Evolutionary conservation across 2,888 invertebrate species (phyloP).

Genomic region (Cantharis flavilabris): DNA sequence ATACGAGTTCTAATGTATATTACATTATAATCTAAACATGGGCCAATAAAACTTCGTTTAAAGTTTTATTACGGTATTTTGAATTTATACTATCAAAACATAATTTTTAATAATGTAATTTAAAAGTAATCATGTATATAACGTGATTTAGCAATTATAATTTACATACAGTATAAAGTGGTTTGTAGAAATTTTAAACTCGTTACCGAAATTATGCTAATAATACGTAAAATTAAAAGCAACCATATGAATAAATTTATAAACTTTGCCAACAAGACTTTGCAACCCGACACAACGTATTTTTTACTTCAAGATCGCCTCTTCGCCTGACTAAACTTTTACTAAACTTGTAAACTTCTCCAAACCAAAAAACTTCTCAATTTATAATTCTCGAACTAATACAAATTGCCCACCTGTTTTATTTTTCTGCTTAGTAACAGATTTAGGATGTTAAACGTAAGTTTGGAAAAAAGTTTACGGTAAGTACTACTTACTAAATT

Average conservation of each 20-base stretch:
- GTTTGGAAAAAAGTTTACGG: background rate
- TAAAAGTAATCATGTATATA: background rate
- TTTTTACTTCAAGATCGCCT: slow-evolving; percentile 8
- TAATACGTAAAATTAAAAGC: background rate
- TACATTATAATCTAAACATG: background rate
- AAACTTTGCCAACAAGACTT: background rate
- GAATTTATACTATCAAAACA: background rate
- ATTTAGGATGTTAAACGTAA: slow-evolving; percentile 9
- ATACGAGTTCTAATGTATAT: too few relatives aligned
- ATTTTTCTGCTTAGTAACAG: slow-evolving; percentile 13
- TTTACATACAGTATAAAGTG: background rate
- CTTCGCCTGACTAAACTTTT: slow-evolving; percentile 20
- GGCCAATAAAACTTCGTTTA: background rate
- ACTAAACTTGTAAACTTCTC: slow-evolving; percentile 24
- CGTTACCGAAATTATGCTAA: background rate
- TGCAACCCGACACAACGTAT: background rate
- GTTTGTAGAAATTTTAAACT: background rate
- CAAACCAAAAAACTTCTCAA: slow-evolving; percentile 23
- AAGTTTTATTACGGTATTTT: background rate
- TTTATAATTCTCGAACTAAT: slow-evolving; percentile 28
- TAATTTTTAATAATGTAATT: background rate
- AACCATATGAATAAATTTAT: background rate
- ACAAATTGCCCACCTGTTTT: slow-evolving; percentile 33
- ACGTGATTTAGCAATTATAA: background rate
- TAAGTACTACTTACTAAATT: background rate